These are phyloP conservation scores for Solea senegalensis DNA, from an alignment of 2,113 vertebrate genomes.

Conservation along the genomic window DNA sequence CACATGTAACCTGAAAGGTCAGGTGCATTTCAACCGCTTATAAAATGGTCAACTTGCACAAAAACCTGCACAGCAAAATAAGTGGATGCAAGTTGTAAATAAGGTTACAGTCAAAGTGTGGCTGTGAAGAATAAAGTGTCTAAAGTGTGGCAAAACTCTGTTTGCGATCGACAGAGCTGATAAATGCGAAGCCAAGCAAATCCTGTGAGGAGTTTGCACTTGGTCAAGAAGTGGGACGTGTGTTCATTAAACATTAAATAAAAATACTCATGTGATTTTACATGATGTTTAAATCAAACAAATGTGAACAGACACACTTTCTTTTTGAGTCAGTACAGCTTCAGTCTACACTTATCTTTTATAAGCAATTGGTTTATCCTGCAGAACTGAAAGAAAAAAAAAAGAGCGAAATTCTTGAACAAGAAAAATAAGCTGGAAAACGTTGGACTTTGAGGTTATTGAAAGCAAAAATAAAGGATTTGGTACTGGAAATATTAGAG, in stretches of 20 bases:
- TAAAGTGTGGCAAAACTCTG: not conserved
- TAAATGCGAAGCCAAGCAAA: not conserved
- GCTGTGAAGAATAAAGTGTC: not conserved
- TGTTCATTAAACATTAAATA: not conserved
- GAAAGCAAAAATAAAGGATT: too few species aligned
- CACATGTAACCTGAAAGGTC: constrained; percentile 18
- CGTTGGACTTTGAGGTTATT: too few species aligned
- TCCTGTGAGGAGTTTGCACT: too few species aligned
- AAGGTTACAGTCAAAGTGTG: not conserved
- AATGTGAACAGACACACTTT: constrained; percentile 1
- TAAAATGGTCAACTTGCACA: too few species aligned
- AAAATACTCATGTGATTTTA: not conserved
- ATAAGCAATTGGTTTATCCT: constrained; percentile 2
- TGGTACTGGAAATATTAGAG: too few species aligned
- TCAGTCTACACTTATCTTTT: constrained; percentile 2
- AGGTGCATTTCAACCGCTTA: constrained; percentile 5
- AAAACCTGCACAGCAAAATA: too few species aligned
- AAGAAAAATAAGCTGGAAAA: too few species aligned
- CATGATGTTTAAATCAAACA: not conserved
- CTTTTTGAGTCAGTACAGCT: constrained; percentile 26
- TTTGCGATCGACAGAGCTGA: not conserved
- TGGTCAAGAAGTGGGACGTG: not conserved
- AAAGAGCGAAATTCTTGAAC: too few species aligned
- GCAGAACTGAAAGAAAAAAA: not conserved
- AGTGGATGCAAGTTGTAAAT: too few species aligned